Percentiles rank a stretch among this genome's conserved stretches.
phyloP scores from a whole-genome alignment of 2,797 vertebrate genomes.

The Sebastolobus alascanus region DNA sequence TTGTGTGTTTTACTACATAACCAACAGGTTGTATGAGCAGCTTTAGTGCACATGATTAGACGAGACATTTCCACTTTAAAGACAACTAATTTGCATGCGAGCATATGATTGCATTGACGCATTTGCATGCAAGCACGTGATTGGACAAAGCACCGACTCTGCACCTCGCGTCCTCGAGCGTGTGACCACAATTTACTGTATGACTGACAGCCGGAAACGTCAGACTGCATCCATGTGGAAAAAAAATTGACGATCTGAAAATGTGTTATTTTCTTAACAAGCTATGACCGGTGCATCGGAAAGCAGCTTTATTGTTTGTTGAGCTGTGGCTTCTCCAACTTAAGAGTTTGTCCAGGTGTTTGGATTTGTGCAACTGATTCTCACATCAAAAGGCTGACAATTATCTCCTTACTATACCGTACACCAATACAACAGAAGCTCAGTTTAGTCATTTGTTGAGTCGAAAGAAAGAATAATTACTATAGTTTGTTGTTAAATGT shows the following conservation, averaged over 20 bases:
- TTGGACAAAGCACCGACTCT: not conserved
- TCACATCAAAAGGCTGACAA: not conserved
- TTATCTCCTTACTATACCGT: not conserved
- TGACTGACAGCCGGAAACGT: not conserved
- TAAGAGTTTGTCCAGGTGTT: not conserved
- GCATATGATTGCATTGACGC: not conserved
- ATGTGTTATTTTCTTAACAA: conserved; percentile 9
- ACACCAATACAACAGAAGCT: not conserved
- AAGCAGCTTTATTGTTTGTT: not conserved
- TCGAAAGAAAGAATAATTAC: no score
- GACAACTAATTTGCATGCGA: not conserved
- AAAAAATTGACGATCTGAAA: not conserved
- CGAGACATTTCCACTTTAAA: not conserved
- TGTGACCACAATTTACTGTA: conserved; percentile 3
- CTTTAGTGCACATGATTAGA: not conserved
- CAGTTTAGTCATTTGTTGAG: not conserved
- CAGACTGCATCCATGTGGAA: not conserved
- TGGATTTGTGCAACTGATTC: not conserved
- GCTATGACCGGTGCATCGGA: not conserved
- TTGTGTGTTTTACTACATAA: not conserved
- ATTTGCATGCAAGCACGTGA: conserved; percentile 30
- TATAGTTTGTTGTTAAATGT: not conserved
- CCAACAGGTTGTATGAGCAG: not conserved
- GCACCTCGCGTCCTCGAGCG: not conserved
- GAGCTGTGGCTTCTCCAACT: not conserved